Conservation (phyloP, 2,888 invertebrate species). For the Piscicola geometra region DNA sequence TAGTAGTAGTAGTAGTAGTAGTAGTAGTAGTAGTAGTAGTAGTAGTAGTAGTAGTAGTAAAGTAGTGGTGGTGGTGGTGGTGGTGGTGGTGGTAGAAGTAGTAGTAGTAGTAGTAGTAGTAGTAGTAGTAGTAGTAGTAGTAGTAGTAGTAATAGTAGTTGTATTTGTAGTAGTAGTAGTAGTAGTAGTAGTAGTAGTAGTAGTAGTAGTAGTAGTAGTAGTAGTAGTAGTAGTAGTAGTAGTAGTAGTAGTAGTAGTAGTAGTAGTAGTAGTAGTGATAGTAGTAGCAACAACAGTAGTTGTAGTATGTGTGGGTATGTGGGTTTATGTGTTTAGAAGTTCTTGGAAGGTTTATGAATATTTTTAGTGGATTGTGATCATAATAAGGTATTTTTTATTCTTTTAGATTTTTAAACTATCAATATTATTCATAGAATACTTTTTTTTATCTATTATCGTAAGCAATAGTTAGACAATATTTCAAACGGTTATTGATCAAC, state of each 20-base stretch:
- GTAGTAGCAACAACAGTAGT: too few species aligned
- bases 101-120: constrained; percentile 12
- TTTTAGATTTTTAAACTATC: too few species aligned
- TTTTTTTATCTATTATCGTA: too few species aligned
- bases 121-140: constrained; percentile 26
- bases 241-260: constrained; percentile 6
- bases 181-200: constrained; percentile 26
- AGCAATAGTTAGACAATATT: too few species aligned
- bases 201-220: constrained; percentile 25
- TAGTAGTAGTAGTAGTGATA: constrained; percentile 19
- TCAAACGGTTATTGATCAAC: too few species aligned
- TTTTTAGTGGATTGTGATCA: too few species aligned
- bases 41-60: constrained; percentile 24
- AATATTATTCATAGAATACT: too few species aligned
- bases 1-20: constrained; percentile 23
- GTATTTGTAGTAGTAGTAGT: constrained; percentile 17
- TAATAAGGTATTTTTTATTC: too few species aligned
- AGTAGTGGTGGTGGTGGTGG: background rate
- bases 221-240: constrained; percentile 10
- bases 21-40: constrained; percentile 26
- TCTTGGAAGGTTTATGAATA: too few species aligned
- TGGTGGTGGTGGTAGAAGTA: constrained; percentile 1
- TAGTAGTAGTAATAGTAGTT: constrained; percentile 19
- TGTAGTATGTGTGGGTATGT: too few species aligned
- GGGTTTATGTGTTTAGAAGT: too few species aligned